phyloP scores from a whole-genome alignment of 2,113 vertebrate genomes.

The Terrapene triunguis region DNA sequence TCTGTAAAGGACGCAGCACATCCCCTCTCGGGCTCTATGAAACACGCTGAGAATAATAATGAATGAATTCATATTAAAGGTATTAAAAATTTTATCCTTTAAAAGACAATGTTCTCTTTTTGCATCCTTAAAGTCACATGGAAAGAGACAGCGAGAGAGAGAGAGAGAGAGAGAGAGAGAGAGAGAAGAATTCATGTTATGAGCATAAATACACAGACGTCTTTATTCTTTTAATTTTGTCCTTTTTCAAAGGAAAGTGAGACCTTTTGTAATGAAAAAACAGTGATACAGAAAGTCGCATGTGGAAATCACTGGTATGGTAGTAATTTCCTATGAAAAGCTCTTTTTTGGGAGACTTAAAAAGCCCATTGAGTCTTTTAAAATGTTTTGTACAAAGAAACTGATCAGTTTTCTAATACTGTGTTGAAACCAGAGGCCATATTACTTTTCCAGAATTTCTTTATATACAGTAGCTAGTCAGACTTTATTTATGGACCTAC shows the following conservation, averaged over 20 bases:
- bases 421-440: constrained; percentile 53
- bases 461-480: constrained; percentile 28
- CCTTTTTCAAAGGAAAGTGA: constrained; percentile 32
- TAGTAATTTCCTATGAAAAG: constrained; percentile 69
- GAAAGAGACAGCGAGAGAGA: not conserved
- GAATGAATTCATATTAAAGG: not conserved
- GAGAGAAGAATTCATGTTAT: not conserved
- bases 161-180: not conserved
- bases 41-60: not conserved
- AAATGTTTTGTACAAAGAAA: constrained; percentile 70
- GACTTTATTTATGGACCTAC: constrained; percentile 42
- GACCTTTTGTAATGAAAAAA: constrained; percentile 32
- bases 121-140: not conserved
- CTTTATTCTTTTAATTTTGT: constrained; percentile 2
- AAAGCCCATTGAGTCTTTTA: constrained; percentile 66
- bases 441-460: constrained; percentile 21
- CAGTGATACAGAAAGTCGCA: constrained; percentile 50
- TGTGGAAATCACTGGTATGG: constrained; percentile 53
- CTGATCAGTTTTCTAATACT: constrained; percentile 47
- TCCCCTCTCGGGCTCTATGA: not conserved
- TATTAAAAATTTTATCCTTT: not conserved
- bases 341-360: constrained; percentile 32
- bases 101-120: constrained; percentile 51
- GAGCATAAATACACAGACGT: not conserved
- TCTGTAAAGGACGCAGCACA: not conserved